Base-by-base conservation (phyloP, 2,888 invertebrate genomes). In the Macaria notata region DNA sequence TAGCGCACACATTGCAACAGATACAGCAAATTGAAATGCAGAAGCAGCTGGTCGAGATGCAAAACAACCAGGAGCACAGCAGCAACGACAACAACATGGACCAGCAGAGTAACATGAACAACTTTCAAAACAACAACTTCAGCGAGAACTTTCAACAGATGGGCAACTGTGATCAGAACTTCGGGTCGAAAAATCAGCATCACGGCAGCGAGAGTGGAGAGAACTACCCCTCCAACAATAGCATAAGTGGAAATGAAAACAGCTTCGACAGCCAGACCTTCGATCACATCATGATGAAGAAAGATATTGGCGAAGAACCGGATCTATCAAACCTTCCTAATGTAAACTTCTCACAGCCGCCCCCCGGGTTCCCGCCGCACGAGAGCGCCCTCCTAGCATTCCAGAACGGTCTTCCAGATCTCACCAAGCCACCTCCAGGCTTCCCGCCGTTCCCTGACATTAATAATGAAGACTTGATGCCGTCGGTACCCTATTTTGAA, bases 401-500 rank as follows among this genome's bases (percentile, higher is more conserved):
- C 81, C 92, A 90, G 64, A 92, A 92, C 62, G 93, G 93, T 76
- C 94, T 94, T 79, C 97, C 97, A 42, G 97, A 97, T 86, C 93
- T 97, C 65, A 96, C 96, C 30, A 95, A 96, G 78, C 97, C 97
- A 0, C 97, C 97, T 0, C 97, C 97, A 4, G 96, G 96, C 36
- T 97, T 96, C 76, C 92, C 89, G 69, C 77, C 90, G 68, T 78
- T 93, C 83, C 77, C 83, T 7, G 90, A 92, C 64, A 71, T 88
- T 55, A 90, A 81, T 69, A 88, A 81, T 73, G 96, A 96, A 71
- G 96, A 97, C 62, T 88, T 97, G 65, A 94, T 97, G 88, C 98
- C 98, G 31, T 95, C 96, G 31, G 96, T 97, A 70, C 98, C 99
- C 49, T 99, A 99, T 84, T 99, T 96, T 82, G 99, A 99, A 81